phyloP scores from a whole-genome alignment of 2,888 invertebrate genomes.

The Eristalis arbustorum region DNA sequence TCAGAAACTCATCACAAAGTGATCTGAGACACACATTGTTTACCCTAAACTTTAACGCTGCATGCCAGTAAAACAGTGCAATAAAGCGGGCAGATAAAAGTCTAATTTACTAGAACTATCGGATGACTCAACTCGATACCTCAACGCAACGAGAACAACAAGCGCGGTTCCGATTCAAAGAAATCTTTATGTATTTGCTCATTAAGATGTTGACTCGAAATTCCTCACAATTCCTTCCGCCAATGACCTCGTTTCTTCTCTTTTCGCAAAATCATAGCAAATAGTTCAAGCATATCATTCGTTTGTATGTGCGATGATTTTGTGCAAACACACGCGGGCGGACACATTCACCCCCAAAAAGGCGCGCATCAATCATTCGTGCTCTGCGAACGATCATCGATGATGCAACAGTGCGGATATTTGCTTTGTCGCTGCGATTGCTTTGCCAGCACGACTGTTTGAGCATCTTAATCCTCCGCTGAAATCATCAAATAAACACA shows the following conservation, averaged over 20 bases:
- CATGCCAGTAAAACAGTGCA: neutral
- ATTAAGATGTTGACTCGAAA: neutral
- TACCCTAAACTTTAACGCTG: neutral
- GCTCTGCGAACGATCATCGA: neutral
- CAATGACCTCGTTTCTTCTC: neutral
- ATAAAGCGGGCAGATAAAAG: neutral
- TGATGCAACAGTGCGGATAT: conserved; percentile 22
- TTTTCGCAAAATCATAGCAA: neutral
- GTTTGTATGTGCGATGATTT: neutral
- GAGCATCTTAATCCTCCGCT: conserved; percentile 1
- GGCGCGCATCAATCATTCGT: conserved; percentile 6
- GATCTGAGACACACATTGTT: neutral
- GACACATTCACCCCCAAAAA: neutral
- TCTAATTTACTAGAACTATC: neutral
- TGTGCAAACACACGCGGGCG: neutral
- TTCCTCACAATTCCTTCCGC: neutral
- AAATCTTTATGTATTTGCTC: neutral
- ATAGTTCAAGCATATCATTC: neutral
- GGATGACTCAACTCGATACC: neutral
- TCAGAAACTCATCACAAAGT: neutral
- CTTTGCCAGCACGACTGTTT: conserved; percentile 12
- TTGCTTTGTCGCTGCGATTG: neutral
- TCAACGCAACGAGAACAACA: neutral
- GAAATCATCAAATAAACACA: conserved; percentile 11
- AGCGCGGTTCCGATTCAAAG: neutral